Evolutionary conservation across 2,797 vertebrate genomes (phyloP).

Genomic region (Chlorospingus semifuscus): DNA sequence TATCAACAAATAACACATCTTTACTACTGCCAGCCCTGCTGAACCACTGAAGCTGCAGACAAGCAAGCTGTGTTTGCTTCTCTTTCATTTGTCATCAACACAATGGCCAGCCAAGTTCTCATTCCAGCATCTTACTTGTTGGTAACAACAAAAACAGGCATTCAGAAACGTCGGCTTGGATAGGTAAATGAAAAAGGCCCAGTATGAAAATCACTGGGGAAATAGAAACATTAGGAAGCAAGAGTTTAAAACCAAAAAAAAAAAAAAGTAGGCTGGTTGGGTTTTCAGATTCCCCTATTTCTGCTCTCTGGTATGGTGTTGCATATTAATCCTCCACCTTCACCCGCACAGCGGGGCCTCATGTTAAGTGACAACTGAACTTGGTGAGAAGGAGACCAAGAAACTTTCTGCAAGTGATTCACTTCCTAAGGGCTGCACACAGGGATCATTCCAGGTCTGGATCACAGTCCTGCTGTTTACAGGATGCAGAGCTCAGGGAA

Average conservation of each 20-base stretch:
- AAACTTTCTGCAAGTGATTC: neutral
- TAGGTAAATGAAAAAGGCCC: neutral
- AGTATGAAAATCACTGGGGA: neutral
- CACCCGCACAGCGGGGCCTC: neutral
- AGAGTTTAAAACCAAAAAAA: neutral
- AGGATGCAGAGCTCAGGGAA: neutral
- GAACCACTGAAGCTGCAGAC: conserved; percentile 47
- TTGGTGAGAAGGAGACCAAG: neutral
- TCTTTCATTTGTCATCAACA: conserved; percentile 41
- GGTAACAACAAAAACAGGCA: conserved; percentile 23
- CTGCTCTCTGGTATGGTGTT: neutral
- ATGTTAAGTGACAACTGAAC: neutral
- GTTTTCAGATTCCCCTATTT: neutral
- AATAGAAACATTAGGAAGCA: neutral
- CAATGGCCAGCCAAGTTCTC: conserved; percentile 48
- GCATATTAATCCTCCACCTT: neutral
- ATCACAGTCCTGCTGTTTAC: neutral
- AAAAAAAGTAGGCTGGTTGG: neutral
- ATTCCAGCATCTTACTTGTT: conserved; percentile 24
- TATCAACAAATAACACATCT: conserved; percentile 34
- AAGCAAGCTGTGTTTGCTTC: conserved; percentile 60
- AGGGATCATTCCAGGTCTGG: neutral
- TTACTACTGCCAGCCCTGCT: conserved; percentile 24
- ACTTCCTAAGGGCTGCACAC: neutral
- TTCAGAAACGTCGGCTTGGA: neutral